Conservation (phyloP, 1,140 invertebrate genomes). For the Monomorium pharaonis region DNA sequence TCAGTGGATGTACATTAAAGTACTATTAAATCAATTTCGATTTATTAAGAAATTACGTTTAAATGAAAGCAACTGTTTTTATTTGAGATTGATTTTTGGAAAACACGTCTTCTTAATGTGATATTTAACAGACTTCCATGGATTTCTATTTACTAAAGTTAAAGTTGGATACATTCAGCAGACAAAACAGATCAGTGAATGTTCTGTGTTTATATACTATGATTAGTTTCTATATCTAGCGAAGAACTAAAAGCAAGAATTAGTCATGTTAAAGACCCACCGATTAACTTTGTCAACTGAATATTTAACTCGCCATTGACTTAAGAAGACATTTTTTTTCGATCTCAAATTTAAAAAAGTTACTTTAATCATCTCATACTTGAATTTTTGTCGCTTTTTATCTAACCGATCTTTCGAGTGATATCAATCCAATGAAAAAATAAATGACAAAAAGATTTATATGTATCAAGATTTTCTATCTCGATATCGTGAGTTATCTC, state of each 20-base stretch:
- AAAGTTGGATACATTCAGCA: too few species aligned
- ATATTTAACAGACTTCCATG: too few species aligned
- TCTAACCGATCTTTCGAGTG: background rate
- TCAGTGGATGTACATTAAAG: background rate
- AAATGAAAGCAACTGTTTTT: background rate
- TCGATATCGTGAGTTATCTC: constrained; percentile 24
- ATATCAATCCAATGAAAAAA: constrained; percentile 21
- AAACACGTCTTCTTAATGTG: too few species aligned
- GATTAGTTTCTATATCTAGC: too few species aligned
- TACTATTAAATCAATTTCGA: background rate
- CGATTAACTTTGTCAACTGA: too few species aligned
- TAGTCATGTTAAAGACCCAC: too few species aligned
- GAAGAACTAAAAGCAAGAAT: too few species aligned
- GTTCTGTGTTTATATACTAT: too few species aligned
- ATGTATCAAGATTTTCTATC: background rate
- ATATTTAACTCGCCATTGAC: too few species aligned
- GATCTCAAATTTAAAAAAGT: background rate
- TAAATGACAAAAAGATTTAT: background rate
- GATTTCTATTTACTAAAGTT: too few species aligned
- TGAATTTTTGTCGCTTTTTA: constrained; percentile 29
- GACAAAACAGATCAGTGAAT: too few species aligned
- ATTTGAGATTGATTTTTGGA: too few species aligned
- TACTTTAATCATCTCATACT: background rate
- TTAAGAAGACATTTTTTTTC: background rate
- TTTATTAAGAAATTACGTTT: background rate